phyloP scores from a whole-genome alignment of 92 coral and sea anemone species.

The Plumapathes pennacea region DNA sequence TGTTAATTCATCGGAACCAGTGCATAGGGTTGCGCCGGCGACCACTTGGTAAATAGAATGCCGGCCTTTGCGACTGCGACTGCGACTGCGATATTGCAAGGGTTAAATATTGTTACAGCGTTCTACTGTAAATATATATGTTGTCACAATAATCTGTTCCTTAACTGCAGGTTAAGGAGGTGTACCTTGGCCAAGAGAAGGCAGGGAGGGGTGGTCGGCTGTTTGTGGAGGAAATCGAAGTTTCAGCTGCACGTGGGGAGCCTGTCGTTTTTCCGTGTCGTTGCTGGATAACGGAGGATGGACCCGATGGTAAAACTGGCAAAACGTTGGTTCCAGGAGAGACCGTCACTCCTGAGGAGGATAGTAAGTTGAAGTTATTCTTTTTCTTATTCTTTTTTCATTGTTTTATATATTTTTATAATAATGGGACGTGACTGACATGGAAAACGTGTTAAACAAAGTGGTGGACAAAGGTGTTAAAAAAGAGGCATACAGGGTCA shows the following conservation, averaged over 20 bases:
- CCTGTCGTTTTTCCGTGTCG: constrained; percentile 79
- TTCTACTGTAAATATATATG: too few relatives aligned
- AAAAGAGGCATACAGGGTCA: too few relatives aligned
- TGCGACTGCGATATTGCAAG: too few relatives aligned
- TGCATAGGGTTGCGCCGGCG: too few relatives aligned
- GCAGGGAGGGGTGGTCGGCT: constrained; percentile 48
- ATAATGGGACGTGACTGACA: too few relatives aligned
- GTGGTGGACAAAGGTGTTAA: too few relatives aligned
- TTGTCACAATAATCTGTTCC: too few relatives aligned
- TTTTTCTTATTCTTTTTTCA: constrained; percentile 2
- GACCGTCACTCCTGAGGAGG: constrained; percentile 49
- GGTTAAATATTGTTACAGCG: too few relatives aligned
- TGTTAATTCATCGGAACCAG: too few relatives aligned
- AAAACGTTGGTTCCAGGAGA: constrained; percentile 71
- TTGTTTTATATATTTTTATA: background rate
- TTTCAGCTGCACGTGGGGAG: constrained; percentile 48
- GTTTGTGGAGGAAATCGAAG: constrained; percentile 61
- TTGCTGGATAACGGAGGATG: constrained; percentile 71
- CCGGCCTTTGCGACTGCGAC: too few relatives aligned
- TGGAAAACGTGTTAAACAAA: too few relatives aligned
- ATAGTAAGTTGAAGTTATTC: constrained; percentile 56
- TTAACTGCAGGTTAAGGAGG: constrained; percentile 53
- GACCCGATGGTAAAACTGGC: constrained; percentile 51
- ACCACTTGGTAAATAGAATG: too few relatives aligned
- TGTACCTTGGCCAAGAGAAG: constrained; percentile 75